Conservation (phyloP, 2,888 invertebrate species). For the Gryllus longicercus region DNA sequence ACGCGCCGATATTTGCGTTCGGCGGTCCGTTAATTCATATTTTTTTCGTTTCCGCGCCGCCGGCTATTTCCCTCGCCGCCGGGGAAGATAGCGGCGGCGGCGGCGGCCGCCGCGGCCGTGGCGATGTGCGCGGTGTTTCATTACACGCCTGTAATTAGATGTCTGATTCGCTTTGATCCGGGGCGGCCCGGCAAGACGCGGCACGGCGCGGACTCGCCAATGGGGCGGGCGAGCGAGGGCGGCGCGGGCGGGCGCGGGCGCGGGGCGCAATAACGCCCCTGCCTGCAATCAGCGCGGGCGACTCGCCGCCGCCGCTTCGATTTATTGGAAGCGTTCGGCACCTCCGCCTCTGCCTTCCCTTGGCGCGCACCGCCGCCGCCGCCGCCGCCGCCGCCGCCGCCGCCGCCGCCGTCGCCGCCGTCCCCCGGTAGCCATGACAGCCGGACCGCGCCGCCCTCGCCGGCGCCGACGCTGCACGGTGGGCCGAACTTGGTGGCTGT, state of each 20-base stretch:
- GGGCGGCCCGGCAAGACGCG: slow-evolving; percentile 7
- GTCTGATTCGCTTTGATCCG: slow-evolving; percentile 17
- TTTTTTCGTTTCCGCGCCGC: neutral
- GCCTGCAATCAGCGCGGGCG: slow-evolving; percentile 3
- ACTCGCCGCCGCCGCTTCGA: neutral
- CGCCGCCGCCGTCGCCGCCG: no score
- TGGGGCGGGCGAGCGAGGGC: neutral
- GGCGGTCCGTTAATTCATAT: neutral
- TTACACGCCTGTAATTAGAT: slow-evolving; percentile 17
- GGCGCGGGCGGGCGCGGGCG: neutral
- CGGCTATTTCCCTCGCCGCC: neutral
- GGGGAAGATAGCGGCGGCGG: slow-evolving; percentile 17
- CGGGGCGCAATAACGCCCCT: neutral
- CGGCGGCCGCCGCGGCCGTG: neutral
- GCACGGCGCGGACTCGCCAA: neutral
- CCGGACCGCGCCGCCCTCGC: no score
- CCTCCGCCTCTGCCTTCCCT: neutral
- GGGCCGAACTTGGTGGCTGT: no score
- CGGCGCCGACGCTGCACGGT: no score
- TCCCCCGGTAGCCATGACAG: no score
- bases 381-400: no score
- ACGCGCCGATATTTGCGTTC: neutral
- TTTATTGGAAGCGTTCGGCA: neutral
- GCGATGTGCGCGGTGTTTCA: neutral
- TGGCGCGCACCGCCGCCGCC: neutral